A percentile compares a stretch with the other conserved stretches of the same genome.
Evolutionary conservation across 2,888 invertebrate genomes (phyloP).

Genomic region (Eumerus sabulonum): DNA sequence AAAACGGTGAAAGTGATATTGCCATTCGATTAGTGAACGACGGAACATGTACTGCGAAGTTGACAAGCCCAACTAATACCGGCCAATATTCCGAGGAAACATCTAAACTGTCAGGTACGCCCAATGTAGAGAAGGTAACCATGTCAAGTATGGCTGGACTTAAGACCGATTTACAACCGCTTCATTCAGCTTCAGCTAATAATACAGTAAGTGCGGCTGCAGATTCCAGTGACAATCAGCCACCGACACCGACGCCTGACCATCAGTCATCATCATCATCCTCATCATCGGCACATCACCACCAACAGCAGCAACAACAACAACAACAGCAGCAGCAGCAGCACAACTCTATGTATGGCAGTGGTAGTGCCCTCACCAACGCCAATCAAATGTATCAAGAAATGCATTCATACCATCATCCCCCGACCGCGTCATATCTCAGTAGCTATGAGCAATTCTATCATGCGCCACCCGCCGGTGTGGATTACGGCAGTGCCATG

Average conservation of each 20-base stretch:
- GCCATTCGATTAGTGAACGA: neutral
- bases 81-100: too few relatives aligned
- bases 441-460: conserved; percentile 78
- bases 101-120: neutral
- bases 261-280: conserved; percentile 67
- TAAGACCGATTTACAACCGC: conserved; percentile 76
- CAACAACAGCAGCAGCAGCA: conserved; percentile 71
- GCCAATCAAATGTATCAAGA: conserved; percentile 69
- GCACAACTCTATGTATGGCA: conserved; percentile 59
- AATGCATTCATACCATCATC: conserved; percentile 70
- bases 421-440: conserved; percentile 73
- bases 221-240: conserved; percentile 85
- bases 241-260: conserved; percentile 78
- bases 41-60: conserved; percentile 11
- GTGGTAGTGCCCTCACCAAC: conserved; percentile 61
- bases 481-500: conserved; percentile 70
- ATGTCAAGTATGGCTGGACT: conserved; percentile 72
- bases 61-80: too few relatives aligned
- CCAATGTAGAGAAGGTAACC: conserved; percentile 48
- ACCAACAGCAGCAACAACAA: conserved; percentile 76
- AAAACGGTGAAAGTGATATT: conserved; percentile 32
- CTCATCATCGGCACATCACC: conserved; percentile 71
- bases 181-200: conserved; percentile 74
- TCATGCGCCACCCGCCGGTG: conserved; percentile 72
- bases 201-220: conserved; percentile 85